phyloP scores from a whole-genome alignment of 1,140 invertebrate genomes.

The Lysiphlebus fabarum region DNA sequence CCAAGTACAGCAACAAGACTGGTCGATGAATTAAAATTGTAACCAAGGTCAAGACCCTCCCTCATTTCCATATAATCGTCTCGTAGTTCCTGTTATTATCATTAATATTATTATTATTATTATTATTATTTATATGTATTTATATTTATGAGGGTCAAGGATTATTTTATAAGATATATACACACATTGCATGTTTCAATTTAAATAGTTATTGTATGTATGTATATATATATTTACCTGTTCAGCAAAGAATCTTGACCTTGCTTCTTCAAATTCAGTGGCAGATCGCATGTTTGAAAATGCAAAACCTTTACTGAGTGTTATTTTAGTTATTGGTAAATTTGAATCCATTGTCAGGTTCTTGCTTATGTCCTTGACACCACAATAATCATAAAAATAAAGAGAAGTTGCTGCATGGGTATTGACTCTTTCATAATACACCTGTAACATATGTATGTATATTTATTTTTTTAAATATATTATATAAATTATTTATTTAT shows the following conservation, averaged over 20 bases:
- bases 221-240: slow-evolving; percentile 40
- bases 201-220: background rate
- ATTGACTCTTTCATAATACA: slow-evolving; percentile 83
- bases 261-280: slow-evolving; percentile 80
- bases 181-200: background rate
- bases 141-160: too few species aligned
- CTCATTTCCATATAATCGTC: slow-evolving; percentile 89
- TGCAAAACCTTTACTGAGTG: slow-evolving; percentile 77
- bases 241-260: slow-evolving; percentile 77
- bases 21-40: slow-evolving; percentile 57
- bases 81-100: slow-evolving; percentile 62
- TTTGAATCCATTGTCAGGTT: slow-evolving; percentile 65
- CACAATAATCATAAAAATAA: slow-evolving; percentile 76
- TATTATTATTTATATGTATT: background rate
- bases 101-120: slow-evolving; percentile 13
- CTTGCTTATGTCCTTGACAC: slow-evolving; percentile 77
- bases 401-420: slow-evolving; percentile 74
- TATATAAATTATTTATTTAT: background rate
- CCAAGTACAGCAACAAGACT: slow-evolving; percentile 63
- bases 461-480: slow-evolving; percentile 9
- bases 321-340: slow-evolving; percentile 72
- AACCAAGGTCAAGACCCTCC: slow-evolving; percentile 76
- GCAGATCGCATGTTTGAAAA: slow-evolving; percentile 78
- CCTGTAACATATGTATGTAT: slow-evolving; percentile 52
- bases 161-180: slow-evolving; percentile 4